Conservation (phyloP, 2,113 vertebrate species). For the Orthonyx spaldingii region DNA sequence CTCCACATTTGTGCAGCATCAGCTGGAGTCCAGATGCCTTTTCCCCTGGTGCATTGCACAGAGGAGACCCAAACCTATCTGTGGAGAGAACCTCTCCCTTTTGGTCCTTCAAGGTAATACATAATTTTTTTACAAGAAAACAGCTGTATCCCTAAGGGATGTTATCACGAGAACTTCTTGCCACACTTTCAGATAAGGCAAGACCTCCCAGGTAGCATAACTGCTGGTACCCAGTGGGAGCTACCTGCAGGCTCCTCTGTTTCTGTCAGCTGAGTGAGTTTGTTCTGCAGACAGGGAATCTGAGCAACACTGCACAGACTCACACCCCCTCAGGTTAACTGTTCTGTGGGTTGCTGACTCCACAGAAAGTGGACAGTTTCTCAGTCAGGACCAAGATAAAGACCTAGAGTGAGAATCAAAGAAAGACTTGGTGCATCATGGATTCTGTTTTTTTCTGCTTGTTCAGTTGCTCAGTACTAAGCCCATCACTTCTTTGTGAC, state of each 20-base stretch:
- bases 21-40: not conserved
- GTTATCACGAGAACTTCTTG: not conserved
- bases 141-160: not conserved
- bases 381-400: not conserved
- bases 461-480: not conserved
- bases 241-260: not conserved
- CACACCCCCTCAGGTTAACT: not conserved
- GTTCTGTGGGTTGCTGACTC: not conserved
- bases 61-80: not conserved
- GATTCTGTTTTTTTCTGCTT: not conserved
- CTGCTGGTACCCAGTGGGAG: not conserved
- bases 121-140: not conserved
- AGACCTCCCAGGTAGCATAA: not conserved
- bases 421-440: not conserved
- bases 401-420: not conserved
- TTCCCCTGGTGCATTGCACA: not conserved
- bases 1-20: not conserved
- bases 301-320: not conserved
- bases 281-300: not conserved
- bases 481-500: not conserved
- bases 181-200: not conserved
- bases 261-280: not conserved
- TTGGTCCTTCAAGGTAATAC: not conserved
- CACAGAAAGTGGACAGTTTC: not conserved
- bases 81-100: not conserved